Conservation (phyloP, 2,888 invertebrate species). For the Tholera decimalis region DNA sequence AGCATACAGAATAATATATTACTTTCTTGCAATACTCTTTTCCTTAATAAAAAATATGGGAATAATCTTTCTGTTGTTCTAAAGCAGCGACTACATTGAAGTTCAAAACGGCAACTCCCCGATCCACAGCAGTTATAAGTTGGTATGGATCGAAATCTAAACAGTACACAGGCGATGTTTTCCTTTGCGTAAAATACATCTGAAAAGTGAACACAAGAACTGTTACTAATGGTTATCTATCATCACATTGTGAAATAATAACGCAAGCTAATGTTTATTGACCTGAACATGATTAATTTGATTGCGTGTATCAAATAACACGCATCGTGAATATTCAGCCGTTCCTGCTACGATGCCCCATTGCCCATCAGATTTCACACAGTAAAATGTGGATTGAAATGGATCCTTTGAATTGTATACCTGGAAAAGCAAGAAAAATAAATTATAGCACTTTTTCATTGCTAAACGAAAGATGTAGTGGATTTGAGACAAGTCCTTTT, state of each 20-base stretch:
- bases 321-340: conserved; percentile 84
- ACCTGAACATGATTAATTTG: conserved; percentile 80
- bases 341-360: conserved; percentile 80
- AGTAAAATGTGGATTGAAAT: conserved; percentile 82
- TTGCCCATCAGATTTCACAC: conserved; percentile 81
- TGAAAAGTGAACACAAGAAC: conserved; percentile 69
- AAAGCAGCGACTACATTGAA: conserved; percentile 74
- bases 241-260: conserved; percentile 1
- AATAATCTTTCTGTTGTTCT: conserved; percentile 75
- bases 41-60: conserved; percentile 77
- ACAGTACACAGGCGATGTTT: conserved; percentile 84
- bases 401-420: conserved; percentile 80
- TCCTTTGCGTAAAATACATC: conserved; percentile 86
- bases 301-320: conserved; percentile 80
- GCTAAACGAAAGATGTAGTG: too few relatives aligned
- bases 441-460: too few relatives aligned
- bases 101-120: conserved; percentile 78
- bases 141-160: conserved; percentile 83
- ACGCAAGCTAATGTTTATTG: conserved; percentile 29
- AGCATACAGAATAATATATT: conserved; percentile 38
- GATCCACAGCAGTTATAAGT: conserved; percentile 83
- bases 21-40: conserved; percentile 24
- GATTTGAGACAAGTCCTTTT: too few relatives aligned
- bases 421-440: conserved; percentile 65
- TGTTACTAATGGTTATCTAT: neutral